A percentile compares a stretch with the other conserved stretches of the same genome.
phyloP scores from a whole-genome alignment of 2,888 invertebrate genomes.

The Meiosimyza decipiens region DNA sequence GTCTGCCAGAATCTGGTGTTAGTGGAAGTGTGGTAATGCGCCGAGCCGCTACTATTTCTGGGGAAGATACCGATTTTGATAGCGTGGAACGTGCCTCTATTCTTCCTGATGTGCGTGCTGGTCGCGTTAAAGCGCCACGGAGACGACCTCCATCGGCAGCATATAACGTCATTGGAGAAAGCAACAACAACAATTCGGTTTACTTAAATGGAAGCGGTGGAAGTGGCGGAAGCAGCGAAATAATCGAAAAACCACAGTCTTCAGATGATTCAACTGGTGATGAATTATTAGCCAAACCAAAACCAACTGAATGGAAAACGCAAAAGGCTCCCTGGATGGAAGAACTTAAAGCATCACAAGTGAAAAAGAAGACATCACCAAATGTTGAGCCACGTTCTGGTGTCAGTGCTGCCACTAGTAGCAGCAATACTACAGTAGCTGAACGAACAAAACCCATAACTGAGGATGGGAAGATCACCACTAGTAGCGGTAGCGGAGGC shows the following conservation, averaged over 20 bases:
- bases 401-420: slow-evolving; percentile 21
- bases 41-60: slow-evolving; percentile 59
- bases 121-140: slow-evolving; percentile 70
- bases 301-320: slow-evolving; percentile 78
- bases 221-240: slow-evolving; percentile 40
- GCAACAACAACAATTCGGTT: slow-evolving; percentile 59
- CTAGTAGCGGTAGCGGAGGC: slow-evolving; percentile 40
- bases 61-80: slow-evolving; percentile 71
- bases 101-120: slow-evolving; percentile 75
- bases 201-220: slow-evolving; percentile 61
- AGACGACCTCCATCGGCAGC: slow-evolving; percentile 73
- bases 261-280: slow-evolving; percentile 62
- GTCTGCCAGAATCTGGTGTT: slow-evolving; percentile 51
- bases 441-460: slow-evolving; percentile 35
- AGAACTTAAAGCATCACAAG: slow-evolving; percentile 82
- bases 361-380: slow-evolving; percentile 64
- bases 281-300: slow-evolving; percentile 71
- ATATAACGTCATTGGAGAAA: slow-evolving; percentile 61
- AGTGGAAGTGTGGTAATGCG: slow-evolving; percentile 56
- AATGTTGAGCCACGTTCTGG: slow-evolving; percentile 57
- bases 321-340: slow-evolving; percentile 84
- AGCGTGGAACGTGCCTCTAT: slow-evolving; percentile 74
- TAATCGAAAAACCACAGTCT: slow-evolving; percentile 45
- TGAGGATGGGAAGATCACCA: slow-evolving; percentile 48
- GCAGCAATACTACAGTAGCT: slow-evolving; percentile 24